Evolutionary conservation across 2,888 invertebrate species (phyloP), one percentile per base, ranked within the genome.

Genomic region (Lissocephala sabroskyi): DNA sequence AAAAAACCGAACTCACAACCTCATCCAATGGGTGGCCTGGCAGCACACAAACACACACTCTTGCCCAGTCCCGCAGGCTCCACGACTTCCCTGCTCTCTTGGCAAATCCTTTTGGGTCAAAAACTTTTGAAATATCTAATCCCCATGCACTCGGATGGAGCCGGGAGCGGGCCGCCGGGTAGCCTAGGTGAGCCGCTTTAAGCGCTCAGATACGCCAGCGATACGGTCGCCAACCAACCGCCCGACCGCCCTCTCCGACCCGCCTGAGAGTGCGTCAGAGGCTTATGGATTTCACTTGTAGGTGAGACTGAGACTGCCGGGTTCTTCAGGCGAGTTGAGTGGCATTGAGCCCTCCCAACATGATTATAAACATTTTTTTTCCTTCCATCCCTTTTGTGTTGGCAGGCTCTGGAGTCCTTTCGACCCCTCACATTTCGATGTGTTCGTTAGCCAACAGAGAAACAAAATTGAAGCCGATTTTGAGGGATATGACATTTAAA

Each of bases 51-150:
- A 45, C 41, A 45, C 40, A 19, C 41, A 48, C 28, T 29, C 29
- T 49, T 49, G 43, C 32, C 45, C 49, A 56, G 43, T 18, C 43
- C 14, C 7, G 26, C n/a, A n/a, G n/a, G n/a, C n/a, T n/a, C n/a
- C n/a, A n/a, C n/a, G n/a, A n/a, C n/a, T n/a, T n/a, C 3, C 35
- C 13, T 41, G 7, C 35, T 44, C 52, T 42, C 42, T 30, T 29
- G 13, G 16, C 49, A 73, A 78, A 76, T 67, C 76, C 76, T 65
- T 76, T 73, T 75, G 78, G 76, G 78, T 73, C 70, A 73, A 53
- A 75, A 78, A 78, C 67, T 70, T 76, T 76, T 65, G 56, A 73
- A 63, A 70, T 64, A 70, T 61, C 60, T 65, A 67, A 63, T 64
- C 62, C 68, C 54, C 73, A 52, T 68, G 54, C 57, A 62, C 60